Evolutionary conservation across 1,140 invertebrate species (phyloP), one percentile per base, ranked within the genome.

Genomic region (Drosophila ohnishii): DNA sequence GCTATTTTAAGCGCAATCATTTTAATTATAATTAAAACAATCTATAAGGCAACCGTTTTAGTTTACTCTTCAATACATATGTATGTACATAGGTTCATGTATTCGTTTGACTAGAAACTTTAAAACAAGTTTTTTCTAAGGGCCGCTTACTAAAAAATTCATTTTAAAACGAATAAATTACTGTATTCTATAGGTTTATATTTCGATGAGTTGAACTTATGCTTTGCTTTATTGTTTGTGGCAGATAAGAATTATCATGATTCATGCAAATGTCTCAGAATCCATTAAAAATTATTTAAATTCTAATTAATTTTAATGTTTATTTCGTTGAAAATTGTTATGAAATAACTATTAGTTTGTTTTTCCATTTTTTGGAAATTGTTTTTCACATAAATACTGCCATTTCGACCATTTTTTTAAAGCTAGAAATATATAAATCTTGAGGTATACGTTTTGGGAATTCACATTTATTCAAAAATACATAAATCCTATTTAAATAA

Each of bases 211-310:
- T 8, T 22, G 9, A 10, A 5, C 25, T n/a, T 48, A 32, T 19
- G 11, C 30, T 34, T 34, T 5, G 2, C 6, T 51, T 50, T 50
- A 2, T 13, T 9, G 19, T 22, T 51, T 19, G 11, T 19, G 16
- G 13, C 16, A 35, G 50, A 53, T 53, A 53, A 35, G 50, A 34
- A 35, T 34, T 51, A 11, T 11, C 10, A 51, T 51, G 10, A 51
- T 19, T 51, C n/a, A 50, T 1, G 6, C 8, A 25, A 5, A 14
- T 14, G 11, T 11, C 42, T 34, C 2, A n/a, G 30, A 28, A 60
- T 13, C 11, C 8, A 37, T 37, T 28, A 19, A 61, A 19, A 14
- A n/a, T 11, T 8, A n/a, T 47, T 32, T 11, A 0, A 22, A 7
- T 32, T 32, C 32, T 3, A 3, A 9, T 50, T n/a, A 48, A 48